Conservation (phyloP, 2,113 vertebrate genomes). For the Bucco capensis region DNA sequence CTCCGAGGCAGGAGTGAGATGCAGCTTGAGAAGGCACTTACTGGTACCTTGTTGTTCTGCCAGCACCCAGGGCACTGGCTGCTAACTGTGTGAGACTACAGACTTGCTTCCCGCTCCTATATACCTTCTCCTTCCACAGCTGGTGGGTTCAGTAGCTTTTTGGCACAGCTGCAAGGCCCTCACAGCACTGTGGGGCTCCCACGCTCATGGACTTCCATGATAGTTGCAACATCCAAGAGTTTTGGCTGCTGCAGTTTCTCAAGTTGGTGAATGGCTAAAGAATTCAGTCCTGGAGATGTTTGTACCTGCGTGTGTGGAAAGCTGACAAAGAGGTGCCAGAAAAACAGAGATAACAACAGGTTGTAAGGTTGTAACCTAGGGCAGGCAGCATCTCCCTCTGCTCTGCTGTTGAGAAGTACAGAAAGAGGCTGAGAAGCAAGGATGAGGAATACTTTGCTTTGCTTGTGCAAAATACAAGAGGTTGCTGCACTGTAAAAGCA, state of each 20-base stretch:
- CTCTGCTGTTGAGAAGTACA: background rate
- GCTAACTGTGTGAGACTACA: background rate
- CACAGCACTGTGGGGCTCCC: fast-evolving
- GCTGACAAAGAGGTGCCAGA: background rate
- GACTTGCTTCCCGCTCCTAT: background rate
- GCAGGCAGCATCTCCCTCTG: background rate
- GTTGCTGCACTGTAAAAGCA: background rate
- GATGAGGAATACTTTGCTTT: background rate
- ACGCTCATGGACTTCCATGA: background rate
- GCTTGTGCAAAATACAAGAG: background rate
- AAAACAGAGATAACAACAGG: background rate
- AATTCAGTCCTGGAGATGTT: background rate
- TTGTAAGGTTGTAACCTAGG: background rate
- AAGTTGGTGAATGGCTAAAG: background rate
- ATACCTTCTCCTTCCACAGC: fast-evolving
- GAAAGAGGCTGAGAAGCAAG: background rate
- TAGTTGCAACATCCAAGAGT: background rate
- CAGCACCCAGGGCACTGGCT: background rate
- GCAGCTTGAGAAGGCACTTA: fast-evolving
- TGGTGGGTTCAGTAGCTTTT: background rate
- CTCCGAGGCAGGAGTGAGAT: background rate
- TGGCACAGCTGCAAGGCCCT: background rate
- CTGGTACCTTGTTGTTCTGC: background rate
- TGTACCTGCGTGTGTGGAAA: background rate
- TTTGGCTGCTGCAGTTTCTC: background rate